Evolutionary conservation across 2,113 vertebrate species (phyloP).

Genomic region (Laterallus jamaicensis): DNA sequence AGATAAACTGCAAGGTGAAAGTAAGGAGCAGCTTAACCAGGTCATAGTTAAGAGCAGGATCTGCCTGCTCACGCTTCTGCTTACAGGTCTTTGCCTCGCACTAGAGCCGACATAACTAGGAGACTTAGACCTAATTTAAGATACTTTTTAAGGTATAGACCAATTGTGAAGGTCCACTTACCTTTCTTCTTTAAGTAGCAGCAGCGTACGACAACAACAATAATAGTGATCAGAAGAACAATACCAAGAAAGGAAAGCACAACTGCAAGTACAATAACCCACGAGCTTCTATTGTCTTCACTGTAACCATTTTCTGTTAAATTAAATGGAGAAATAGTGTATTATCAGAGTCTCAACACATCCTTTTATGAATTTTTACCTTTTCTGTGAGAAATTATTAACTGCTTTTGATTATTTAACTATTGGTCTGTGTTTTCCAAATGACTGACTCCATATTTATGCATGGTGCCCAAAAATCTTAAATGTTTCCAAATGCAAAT

Average conservation of each 20-base stretch:
- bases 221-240: constrained; percentile 65
- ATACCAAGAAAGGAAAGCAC: constrained; percentile 62
- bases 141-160: not conserved
- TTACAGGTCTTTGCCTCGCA: not conserved
- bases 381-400: not conserved
- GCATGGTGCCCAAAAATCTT: not conserved
- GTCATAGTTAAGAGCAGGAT: not conserved
- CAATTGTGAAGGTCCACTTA: not conserved
- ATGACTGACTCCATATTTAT: not conserved
- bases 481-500: not conserved
- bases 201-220: constrained; percentile 64
- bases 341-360: not conserved
- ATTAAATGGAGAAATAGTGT: constrained; percentile 49
- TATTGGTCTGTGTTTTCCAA: not conserved
- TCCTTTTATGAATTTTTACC: not conserved
- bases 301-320: constrained; percentile 43
- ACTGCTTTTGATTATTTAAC: not conserved
- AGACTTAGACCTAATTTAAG: not conserved
- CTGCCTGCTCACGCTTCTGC: not conserved
- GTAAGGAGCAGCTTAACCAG: not conserved
- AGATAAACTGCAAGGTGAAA: not conserved
- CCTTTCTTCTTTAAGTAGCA: constrained; percentile 66
- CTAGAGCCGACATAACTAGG: not conserved
- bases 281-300: constrained; percentile 7
- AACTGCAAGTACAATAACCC: constrained; percentile 63